phyloP scores from a whole-genome alignment of 2,797 vertebrate species.

The Erithacus rubecula region DNA sequence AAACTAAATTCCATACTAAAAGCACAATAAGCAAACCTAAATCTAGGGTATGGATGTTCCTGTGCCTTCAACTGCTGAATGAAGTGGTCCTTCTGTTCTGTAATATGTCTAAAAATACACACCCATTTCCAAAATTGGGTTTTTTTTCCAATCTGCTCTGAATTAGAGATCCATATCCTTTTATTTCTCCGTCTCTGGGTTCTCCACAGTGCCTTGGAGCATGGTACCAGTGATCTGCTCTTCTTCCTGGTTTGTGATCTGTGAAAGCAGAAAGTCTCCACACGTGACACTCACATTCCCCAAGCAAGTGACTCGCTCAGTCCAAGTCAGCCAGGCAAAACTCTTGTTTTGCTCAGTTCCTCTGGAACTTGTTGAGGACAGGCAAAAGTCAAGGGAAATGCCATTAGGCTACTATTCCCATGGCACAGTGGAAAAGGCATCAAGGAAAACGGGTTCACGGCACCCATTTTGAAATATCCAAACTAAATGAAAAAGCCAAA shows the following conservation, averaged over 20 bases:
- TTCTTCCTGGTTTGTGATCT: background rate
- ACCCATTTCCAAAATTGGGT: background rate
- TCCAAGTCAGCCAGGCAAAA: background rate
- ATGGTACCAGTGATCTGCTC: background rate
- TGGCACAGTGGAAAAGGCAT: background rate
- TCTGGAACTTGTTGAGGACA: background rate
- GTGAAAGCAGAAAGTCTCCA: background rate
- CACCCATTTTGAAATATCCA: background rate
- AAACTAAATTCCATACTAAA: background rate
- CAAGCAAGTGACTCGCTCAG: background rate
- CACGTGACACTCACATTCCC: background rate
- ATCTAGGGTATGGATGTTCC: background rate
- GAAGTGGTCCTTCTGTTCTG: background rate
- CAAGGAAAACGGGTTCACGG: background rate
- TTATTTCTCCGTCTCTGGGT: background rate
- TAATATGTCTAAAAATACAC: background rate
- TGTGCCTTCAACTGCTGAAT: background rate
- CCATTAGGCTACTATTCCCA: rapidly evolving
- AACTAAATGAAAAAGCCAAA: background rate
- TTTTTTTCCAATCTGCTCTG: background rate
- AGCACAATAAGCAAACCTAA: background rate
- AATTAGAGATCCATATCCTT: background rate
- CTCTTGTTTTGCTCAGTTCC: background rate
- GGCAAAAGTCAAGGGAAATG: background rate
- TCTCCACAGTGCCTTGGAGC: background rate